Evolutionary conservation across 2,888 invertebrate species (phyloP).

Genomic region (Acanthococcus lagerstroemiae): DNA sequence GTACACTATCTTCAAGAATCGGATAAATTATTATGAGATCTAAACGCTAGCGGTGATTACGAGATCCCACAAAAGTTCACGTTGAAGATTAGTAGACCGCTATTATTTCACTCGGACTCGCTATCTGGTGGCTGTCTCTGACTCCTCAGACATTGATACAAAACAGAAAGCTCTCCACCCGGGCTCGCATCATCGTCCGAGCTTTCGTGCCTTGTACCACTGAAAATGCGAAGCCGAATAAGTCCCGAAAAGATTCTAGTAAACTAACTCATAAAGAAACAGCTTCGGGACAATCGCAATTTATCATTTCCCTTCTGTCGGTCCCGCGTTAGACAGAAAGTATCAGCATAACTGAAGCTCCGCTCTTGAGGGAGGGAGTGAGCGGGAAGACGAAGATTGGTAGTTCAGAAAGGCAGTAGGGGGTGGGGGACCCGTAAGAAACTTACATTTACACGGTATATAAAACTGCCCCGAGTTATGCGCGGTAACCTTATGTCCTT

Average conservation of each 20-base stretch:
- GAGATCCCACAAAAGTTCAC: no score
- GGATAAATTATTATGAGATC: no score
- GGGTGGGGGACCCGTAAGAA: constrained; percentile 1
- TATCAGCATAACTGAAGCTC: constrained; percentile 1
- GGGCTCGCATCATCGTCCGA: no score
- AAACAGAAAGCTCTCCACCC: no score
- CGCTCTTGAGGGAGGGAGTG: background rate
- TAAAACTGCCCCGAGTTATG: background rate
- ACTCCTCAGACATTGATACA: no score
- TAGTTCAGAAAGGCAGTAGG: background rate
- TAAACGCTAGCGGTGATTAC: no score
- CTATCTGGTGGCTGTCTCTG: no score
- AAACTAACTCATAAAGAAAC: constrained; percentile 2
- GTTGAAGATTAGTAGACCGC: no score
- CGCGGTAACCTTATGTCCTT: background rate
- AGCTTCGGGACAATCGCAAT: background rate
- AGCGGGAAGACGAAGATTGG: no score
- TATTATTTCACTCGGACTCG: no score
- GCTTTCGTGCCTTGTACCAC: no score
- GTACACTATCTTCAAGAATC: no score
- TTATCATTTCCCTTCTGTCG: background rate
- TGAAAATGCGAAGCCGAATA: background rate
- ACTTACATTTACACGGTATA: background rate
- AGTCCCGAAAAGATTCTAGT: background rate
- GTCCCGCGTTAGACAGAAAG: constrained; percentile 1